Evolutionary conservation across 1,140 invertebrate genomes (phyloP).

Genomic region (Hydropsyche tenuis): DNA sequence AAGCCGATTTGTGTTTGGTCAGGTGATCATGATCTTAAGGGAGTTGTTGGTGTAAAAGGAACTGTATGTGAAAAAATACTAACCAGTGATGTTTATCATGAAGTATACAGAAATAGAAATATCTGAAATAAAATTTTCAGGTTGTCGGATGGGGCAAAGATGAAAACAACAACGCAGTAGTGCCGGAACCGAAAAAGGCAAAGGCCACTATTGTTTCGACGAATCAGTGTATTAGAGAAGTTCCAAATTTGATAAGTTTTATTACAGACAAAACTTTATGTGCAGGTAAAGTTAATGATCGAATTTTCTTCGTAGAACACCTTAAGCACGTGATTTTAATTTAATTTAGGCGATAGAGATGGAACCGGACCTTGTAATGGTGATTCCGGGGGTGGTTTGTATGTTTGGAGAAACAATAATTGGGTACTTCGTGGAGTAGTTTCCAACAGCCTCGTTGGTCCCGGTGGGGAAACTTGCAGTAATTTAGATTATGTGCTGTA

Average conservation of each 20-base stretch:
- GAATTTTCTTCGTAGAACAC: constrained; percentile 52
- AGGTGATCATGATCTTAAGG: constrained; percentile 52
- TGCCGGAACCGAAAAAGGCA: constrained; percentile 61
- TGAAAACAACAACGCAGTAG: constrained; percentile 58
- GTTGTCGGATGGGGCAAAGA: constrained; percentile 68
- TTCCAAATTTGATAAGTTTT: constrained; percentile 59
- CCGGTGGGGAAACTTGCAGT: constrained; percentile 56
- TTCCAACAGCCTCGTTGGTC: constrained; percentile 54
- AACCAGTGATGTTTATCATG: no score
- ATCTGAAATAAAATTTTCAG: constrained; percentile 32
- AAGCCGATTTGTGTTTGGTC: constrained; percentile 58
- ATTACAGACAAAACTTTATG: constrained; percentile 67
- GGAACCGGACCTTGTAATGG: constrained; percentile 56
- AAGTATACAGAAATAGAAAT: no score
- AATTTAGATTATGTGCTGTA: constrained; percentile 61
- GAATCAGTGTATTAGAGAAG: constrained; percentile 64
- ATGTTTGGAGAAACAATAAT: constrained; percentile 47
- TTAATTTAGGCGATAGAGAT: not conserved
- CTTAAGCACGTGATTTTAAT: constrained; percentile 46
- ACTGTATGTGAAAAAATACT: constrained; percentile 48
- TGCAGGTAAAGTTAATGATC: constrained; percentile 58
- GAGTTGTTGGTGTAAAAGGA: constrained; percentile 55
- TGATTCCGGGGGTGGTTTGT: constrained; percentile 58
- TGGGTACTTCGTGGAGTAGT: constrained; percentile 62
- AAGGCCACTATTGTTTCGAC: constrained; percentile 65